Base-by-base conservation (phyloP, 2,797 vertebrate species). In the Rhinatrema bivittatum region DNA sequence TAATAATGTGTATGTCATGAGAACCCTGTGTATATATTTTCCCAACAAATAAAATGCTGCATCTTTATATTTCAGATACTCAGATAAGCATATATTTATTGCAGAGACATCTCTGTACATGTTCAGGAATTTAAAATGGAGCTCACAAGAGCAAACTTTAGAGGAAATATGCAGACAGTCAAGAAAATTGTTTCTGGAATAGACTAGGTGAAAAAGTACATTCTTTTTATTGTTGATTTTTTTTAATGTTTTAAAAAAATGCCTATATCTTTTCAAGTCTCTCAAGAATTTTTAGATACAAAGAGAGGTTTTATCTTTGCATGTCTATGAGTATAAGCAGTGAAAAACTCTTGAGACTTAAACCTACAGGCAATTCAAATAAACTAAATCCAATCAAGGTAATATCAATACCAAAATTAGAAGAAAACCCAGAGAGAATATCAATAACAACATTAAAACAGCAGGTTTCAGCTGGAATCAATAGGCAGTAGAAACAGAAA, bases 361-460 rank as follows among this genome's bases (percentile, higher is more conserved):
- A 87, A 76, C 85, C 81, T 82, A 88, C 76, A 85, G 84, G 80
- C 85, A 82, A 77, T 85, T 81, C 67, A 88, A 85, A 85, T 81
- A 82, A 81, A 88, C 79, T 85, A 80, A 89, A 88, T 88, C 82
- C 82, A 86, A 92, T 91, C 86, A 91, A 90, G 88, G 88, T 89
- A 88, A 86, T 87, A 77, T 84, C 81, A 81, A 82, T 83, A 82
- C 81, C 75, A 76, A 82, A 83, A 87, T 81, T 83, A 84, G 79
- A 79, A 72, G 77, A 79, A 82, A 76, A 87, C 84, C 85, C 77
- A 82, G 78, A 70, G 86, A 90, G 83, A 87, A 81, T 84, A 87
- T 92, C 88, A 86, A 85, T 91, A 86, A 85, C 78, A 85, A 86
- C 86, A 89, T 89, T 79, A 87, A 90, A 92, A 86, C 86, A 91